Evolutionary conservation across 1,140 invertebrate genomes (phyloP), one percentile per base, ranked within the genome.

Genomic region (Nasonia vitripennis): DNA sequence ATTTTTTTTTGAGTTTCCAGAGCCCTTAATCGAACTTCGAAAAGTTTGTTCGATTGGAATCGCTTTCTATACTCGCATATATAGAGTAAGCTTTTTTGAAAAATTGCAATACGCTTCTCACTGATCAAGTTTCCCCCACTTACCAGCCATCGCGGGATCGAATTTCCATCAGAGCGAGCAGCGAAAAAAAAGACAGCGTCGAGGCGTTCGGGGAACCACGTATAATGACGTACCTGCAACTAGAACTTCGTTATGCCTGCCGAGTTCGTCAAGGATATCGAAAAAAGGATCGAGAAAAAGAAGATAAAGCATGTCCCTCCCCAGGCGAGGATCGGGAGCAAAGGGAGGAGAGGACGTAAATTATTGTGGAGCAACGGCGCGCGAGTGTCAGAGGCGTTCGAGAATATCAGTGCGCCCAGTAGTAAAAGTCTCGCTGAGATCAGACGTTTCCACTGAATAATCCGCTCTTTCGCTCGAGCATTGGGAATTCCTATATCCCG

Each of bases 371-470:
- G 41, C 73, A 34, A 11, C 73, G 17, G 37, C 37, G 37, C 37
- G 77, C 77, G 77, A 78, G 23, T 51, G 77, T 51, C 41, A 78
- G 41, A 7, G 37, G 48, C 45, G 31, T n/a, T 55, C 1, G 77
- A 78, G 27, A 23, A 75, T 31, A 75, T 11, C 20, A 75, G 34
- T 37, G 34, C 7, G 0, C n/a, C 12, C 12, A 78, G 45, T 78
- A 78, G 77, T 78, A 23, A 78, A 78, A 62, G 48, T 62, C 45
- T 48, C 27, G 23, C 48, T 78, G 23, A 37, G 77, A 55, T 51
- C 77, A 41, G 73, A 75, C 37, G 7, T 41, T 75, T 2, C 23
- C 14, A 78, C 23, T 4, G 77, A 78, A 78, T 78, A 78, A 78
- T 78, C 3, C 37, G 31, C n/a, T 34, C 45, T 6, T 67, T 31